Evolutionary conservation across 2,888 invertebrate species (phyloP), one percentile per base, ranked within the genome.

Genomic region (Trissolcus japonicus): DNA sequence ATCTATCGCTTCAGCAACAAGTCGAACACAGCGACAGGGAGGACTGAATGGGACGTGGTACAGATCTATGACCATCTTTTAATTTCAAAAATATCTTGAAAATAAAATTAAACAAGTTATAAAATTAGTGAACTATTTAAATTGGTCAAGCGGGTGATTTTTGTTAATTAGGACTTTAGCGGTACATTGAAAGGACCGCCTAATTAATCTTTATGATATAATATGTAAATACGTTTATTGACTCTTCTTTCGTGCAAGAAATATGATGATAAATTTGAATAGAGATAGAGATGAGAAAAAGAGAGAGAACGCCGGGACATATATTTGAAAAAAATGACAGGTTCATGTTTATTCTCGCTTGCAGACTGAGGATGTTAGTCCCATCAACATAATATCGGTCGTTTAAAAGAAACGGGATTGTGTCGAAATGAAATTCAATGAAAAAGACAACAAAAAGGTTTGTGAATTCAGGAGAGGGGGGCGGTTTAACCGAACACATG

Each of bases 1-100:
- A 17, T 88, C 88, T 54, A 90, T 83, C 11, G 89, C 85, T 71
- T 89, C 87, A 0, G 89, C 89, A 0, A 87, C 83, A 19, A 90
- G 82, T 81, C 87, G 75, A 1, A 89, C 89, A 1, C 88, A 85
- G 3, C 90, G 87, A 81, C 89, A 89, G 2, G 89, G 88, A 9
- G 89, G 63, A 46, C 89, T 88, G 16, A 80, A 35, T 1, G 85
- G 83, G 2, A 54, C 11, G 66, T 86, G 86, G 78, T 89, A 88
- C 4, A 89, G 80, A 79, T 87, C 86, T 56, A 87, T 55, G 2
- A 85, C 54, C 87, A 87, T 87, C 16, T 54, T 78, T 55, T n/a
- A n/a, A n/a, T n/a, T n/a, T n/a, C n/a, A 35, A 7, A 35, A 35
- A 11, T 35, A 25, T 25, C 25, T 25, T 4, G 6, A 25, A 25